Evolutionary conservation across 2,113 vertebrate species (phyloP).

Genomic region (Sitta europaea): DNA sequence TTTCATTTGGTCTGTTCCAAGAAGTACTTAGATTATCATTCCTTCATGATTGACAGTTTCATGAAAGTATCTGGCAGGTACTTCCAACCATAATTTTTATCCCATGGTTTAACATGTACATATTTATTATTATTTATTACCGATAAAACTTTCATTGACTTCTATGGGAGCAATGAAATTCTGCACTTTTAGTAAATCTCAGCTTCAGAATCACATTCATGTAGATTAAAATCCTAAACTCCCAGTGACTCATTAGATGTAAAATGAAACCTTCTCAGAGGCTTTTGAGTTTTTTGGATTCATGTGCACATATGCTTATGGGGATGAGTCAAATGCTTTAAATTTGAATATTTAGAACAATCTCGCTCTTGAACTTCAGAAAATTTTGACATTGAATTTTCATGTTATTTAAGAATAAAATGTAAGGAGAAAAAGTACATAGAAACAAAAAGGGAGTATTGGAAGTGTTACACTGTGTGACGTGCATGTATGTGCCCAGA

Average conservation of each 20-base stretch:
- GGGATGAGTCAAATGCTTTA: slow-evolving; percentile 9
- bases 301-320: slow-evolving; percentile 4
- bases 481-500: not conserved
- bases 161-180: not conserved
- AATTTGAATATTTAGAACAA: not conserved
- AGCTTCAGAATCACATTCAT: not conserved
- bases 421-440: not conserved
- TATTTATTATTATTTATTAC: not conserved
- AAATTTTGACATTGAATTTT: slow-evolving; percentile 4
- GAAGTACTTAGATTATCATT: not conserved
- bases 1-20: not conserved
- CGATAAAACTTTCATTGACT: not conserved
- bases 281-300: not conserved
- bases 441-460: not conserved
- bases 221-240: not conserved
- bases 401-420: not conserved
- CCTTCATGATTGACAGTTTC: not conserved
- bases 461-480: not conserved
- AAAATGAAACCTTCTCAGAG: not conserved
- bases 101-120: not conserved
- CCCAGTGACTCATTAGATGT: not conserved
- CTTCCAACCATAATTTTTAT: not conserved
- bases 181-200: not conserved
- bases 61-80: not conserved
- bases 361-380: not conserved